Conservation (phyloP, 92 coral and sea anemone species). For the Paragorgia papillata region DNA sequence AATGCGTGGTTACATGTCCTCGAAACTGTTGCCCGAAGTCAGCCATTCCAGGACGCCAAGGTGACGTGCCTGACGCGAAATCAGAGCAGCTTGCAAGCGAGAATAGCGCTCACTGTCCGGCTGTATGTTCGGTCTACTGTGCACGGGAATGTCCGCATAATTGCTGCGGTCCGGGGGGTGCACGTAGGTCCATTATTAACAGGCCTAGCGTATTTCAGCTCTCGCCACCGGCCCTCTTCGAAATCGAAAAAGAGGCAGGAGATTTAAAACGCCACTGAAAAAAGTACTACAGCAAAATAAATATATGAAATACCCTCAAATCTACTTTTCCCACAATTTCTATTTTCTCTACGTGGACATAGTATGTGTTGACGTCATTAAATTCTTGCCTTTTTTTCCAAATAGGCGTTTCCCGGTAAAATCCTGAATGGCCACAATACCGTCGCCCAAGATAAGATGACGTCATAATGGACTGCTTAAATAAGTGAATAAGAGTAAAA, state of each 20-base stretch:
- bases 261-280: slow-evolving; percentile 36
- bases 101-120: slow-evolving; percentile 14
- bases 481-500: not conserved
- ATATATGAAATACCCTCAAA: not conserved
- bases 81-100: not conserved
- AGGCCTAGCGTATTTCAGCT: slow-evolving; percentile 41
- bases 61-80: slow-evolving; percentile 1
- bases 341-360: not conserved
- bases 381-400: slow-evolving; percentile 37
- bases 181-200: slow-evolving; percentile 44
- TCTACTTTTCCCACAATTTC: not conserved
- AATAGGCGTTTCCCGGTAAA: slow-evolving; percentile 30
- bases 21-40: slow-evolving; percentile 71
- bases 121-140: slow-evolving; percentile 74
- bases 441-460: not conserved
- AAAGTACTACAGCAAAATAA: not conserved
- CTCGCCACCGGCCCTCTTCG: slow-evolving; percentile 39
- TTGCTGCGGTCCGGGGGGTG: slow-evolving; percentile 74
- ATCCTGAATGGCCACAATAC: slow-evolving; percentile 7
- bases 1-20: slow-evolving; percentile 61
- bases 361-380: not conserved
- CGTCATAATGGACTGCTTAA: not conserved
- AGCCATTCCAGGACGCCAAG: slow-evolving; percentile 1
- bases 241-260: slow-evolving; percentile 43
- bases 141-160: slow-evolving; percentile 49